Evolutionary conservation across 2,113 vertebrate genomes (phyloP).

Genomic region (Cervus canadensis): DNA sequence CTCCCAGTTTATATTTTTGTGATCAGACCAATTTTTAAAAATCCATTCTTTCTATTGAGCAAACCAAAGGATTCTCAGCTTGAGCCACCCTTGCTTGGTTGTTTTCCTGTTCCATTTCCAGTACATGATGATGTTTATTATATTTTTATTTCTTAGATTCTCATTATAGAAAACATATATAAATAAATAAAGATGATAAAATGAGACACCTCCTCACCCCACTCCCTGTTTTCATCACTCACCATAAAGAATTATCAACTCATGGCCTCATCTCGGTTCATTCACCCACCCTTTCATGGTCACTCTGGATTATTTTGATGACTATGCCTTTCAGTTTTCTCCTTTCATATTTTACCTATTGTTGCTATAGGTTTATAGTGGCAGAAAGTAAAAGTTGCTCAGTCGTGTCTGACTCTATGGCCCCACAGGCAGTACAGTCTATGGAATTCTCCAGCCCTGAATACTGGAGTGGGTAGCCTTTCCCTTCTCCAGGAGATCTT

Average conservation of each 20-base stretch:
- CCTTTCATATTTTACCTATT: slow-evolving; percentile 5
- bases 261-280: background rate
- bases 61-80: background rate
- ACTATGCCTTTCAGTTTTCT: background rate
- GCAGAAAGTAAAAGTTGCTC: background rate
- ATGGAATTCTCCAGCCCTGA: background rate
- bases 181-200: background rate
- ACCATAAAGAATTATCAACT: background rate
- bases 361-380: background rate
- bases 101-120: background rate
- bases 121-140: background rate
- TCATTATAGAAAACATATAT: slow-evolving; percentile 20
- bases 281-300: background rate
- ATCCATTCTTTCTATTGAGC: background rate
- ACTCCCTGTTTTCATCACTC: background rate
- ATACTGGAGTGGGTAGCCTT: background rate
- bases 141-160: background rate
- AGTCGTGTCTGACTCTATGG: background rate
- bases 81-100: background rate
- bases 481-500: background rate
- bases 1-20: background rate
- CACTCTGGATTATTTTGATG: background rate
- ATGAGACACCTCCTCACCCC: background rate
- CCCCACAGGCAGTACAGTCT: background rate
- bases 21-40: background rate